phyloP scores from a whole-genome alignment of 1,140 invertebrate genomes.

The Bombus confusus region DNA sequence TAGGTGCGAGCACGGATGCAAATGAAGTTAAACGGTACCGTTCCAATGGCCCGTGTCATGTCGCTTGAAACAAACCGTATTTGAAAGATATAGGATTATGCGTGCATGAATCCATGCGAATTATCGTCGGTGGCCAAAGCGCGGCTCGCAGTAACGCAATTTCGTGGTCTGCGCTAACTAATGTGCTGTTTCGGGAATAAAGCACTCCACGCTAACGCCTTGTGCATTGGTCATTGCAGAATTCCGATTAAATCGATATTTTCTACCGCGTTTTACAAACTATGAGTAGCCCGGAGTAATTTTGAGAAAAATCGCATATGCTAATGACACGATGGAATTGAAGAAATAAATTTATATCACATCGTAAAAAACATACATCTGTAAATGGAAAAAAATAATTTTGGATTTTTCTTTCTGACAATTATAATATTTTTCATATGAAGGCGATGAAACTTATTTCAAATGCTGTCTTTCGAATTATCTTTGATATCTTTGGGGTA shows the following conservation, averaged over 20 bases:
- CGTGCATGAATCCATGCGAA: constrained; percentile 29
- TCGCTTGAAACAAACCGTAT: constrained; percentile 44
- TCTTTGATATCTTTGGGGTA: background rate
- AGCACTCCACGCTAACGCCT: background rate
- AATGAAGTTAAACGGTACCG: constrained; percentile 49
- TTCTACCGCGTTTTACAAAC: background rate
- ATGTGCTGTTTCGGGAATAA: constrained; percentile 41
- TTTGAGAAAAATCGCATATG: background rate
- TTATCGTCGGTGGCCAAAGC: constrained; percentile 26
- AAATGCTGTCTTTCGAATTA: too few relatives aligned
- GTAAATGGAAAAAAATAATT: too few relatives aligned
- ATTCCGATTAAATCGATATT: background rate
- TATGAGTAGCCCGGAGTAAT: background rate
- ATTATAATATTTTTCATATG: too few relatives aligned
- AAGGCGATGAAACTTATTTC: too few relatives aligned
- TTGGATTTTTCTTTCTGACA: too few relatives aligned
- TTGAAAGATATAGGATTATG: constrained; percentile 53
- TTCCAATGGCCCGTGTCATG: constrained; percentile 7
- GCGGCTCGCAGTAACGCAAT: constrained; percentile 44
- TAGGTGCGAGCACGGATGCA: constrained; percentile 26
- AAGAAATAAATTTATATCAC: too few relatives aligned
- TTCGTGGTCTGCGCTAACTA: constrained; percentile 13
- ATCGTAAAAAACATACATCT: too few relatives aligned
- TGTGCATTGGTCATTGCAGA: too few relatives aligned
- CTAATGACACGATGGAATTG: background rate